Conservation (phyloP, 2,797 vertebrate genomes). For the Eremophila alpestris region DNA sequence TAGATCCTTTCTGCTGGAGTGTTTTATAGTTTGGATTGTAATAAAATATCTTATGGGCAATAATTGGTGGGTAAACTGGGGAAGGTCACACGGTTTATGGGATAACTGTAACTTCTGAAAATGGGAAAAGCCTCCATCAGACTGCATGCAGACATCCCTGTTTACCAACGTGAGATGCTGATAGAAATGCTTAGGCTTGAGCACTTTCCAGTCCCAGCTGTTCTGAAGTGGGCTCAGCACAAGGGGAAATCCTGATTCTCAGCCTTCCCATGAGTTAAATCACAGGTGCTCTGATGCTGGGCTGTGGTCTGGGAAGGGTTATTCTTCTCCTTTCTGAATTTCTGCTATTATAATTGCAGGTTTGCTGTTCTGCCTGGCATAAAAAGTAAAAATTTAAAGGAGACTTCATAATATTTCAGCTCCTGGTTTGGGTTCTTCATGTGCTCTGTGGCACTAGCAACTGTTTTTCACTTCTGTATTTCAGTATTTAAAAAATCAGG, state of each 20-base stretch:
- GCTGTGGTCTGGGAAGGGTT: neutral
- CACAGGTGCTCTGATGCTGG: neutral
- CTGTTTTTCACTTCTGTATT: neutral
- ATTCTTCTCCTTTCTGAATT: neutral
- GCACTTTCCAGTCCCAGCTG: neutral
- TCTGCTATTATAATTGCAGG: neutral
- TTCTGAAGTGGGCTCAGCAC: neutral
- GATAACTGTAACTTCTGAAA: neutral
- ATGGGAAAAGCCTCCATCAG: neutral
- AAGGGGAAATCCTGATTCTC: neutral
- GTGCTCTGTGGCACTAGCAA: neutral
- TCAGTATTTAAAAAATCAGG: neutral
- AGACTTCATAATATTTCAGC: neutral
- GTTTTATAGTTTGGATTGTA: neutral
- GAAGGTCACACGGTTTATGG: neutral
- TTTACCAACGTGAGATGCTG: neutral
- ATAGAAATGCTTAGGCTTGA: neutral
- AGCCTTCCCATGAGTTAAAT: neutral
- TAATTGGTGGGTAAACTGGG: neutral
- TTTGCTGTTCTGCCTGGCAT: neutral
- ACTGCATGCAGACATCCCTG: neutral
- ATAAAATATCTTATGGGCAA: neutral
- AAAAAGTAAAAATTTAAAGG: neutral
- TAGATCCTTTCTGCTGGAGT: neutral
- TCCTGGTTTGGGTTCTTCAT: neutral